These are phyloP conservation scores for Diprion similis DNA, from an alignment of 1,140 invertebrate species.

Conservation along the genomic window DNA sequence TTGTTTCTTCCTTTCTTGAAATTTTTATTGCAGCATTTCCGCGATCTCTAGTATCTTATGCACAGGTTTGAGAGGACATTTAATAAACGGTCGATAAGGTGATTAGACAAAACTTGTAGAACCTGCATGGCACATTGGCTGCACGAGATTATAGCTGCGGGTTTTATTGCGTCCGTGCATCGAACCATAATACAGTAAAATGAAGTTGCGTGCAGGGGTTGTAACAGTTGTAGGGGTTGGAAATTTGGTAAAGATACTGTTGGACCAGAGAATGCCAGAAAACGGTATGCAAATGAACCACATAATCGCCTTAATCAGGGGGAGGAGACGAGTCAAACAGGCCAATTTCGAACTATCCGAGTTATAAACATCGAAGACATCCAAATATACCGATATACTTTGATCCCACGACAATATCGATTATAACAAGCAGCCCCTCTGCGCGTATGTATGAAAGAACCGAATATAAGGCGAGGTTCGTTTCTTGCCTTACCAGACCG, in stretches of 20 bases:
- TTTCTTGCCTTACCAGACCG: conserved; percentile 41
- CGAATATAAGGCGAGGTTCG: background rate
- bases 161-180: background rate
- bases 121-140: no score
- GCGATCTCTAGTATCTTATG: no score
- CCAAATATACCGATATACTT: background rate
- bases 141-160: no score
- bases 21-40: no score
- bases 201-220: background rate
- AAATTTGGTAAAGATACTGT: background rate
- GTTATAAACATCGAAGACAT: background rate
- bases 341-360: background rate
- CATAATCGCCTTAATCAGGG: background rate
- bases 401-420: conserved; percentile 28
- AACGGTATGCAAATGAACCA: background rate
- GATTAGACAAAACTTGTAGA: no score
- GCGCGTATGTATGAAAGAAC: background rate
- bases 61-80: no score
- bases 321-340: background rate
- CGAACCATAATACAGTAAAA: background rate
- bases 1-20: no score
- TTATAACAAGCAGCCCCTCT: conserved; percentile 24
- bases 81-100: no score
- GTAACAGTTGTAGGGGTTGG: background rate
- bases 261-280: background rate